Evolutionary conservation across 2,888 invertebrate species (phyloP).

Genomic region (Embidobia sp.): DNA sequence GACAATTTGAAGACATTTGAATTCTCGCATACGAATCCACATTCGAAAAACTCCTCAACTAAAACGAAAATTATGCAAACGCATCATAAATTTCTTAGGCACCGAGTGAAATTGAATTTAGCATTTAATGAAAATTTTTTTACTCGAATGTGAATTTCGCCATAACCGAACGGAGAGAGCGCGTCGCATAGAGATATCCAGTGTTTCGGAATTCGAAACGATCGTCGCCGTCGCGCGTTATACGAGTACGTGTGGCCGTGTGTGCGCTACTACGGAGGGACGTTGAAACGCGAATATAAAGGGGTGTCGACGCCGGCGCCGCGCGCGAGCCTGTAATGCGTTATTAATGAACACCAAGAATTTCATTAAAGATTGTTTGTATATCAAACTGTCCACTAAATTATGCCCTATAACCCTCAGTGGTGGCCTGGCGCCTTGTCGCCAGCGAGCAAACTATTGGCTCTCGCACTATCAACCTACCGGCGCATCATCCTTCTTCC

Average conservation of each 20-base stretch:
- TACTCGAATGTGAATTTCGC: constrained; percentile 61
- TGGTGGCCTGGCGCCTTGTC: constrained; percentile 73
- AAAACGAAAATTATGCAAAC: constrained; percentile 59
- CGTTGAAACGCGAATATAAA: constrained; percentile 68
- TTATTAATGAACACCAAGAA: constrained; percentile 87
- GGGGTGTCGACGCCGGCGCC: constrained; percentile 69
- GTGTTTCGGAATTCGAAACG: constrained; percentile 70
- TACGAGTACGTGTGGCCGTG: constrained; percentile 62
- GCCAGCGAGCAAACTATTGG: constrained; percentile 78
- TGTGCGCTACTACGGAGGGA: constrained; percentile 58
- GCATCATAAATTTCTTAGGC: constrained; percentile 64
- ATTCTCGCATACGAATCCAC: constrained; percentile 51
- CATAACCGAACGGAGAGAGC: constrained; percentile 59
- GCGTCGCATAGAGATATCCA: constrained; percentile 65
- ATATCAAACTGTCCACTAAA: constrained; percentile 85
- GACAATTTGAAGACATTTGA: constrained; percentile 53
- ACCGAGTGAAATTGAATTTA: constrained; percentile 60
- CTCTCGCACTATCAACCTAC: constrained; percentile 64
- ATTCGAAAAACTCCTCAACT: constrained; percentile 47
- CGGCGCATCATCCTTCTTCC: constrained; percentile 51
- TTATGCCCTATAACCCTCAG: constrained; percentile 81
- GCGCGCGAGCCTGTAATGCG: constrained; percentile 83
- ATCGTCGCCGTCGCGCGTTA: constrained; percentile 67
- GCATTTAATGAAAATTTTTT: constrained; percentile 66
- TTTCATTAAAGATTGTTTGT: constrained; percentile 86